phyloP scores from a whole-genome alignment of 2,797 vertebrate genomes.

The Peromyscus melanophrys region DNA sequence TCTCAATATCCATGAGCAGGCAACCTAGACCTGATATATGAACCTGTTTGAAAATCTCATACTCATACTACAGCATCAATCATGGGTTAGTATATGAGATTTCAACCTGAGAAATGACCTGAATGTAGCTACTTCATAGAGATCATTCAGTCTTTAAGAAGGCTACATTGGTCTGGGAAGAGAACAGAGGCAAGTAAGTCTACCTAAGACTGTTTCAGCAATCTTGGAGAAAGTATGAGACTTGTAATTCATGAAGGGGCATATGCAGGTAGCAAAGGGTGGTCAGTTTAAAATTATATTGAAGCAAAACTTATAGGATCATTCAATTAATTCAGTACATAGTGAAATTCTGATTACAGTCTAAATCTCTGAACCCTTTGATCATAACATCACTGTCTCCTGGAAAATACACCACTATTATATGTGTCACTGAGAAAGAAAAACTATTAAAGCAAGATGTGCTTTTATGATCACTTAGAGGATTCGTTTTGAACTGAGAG shows the following conservation, averaged over 20 bases:
- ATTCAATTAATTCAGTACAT: not conserved
- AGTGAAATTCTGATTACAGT: not conserved
- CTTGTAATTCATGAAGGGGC: conserved; percentile 13
- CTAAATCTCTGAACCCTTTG: not conserved
- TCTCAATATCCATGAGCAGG: not conserved
- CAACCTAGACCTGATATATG: too few relatives aligned
- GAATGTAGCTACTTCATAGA: not conserved
- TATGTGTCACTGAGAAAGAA: not conserved
- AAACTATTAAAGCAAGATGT: conserved; percentile 19
- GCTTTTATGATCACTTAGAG: conserved; percentile 40
- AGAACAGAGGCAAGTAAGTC: not conserved
- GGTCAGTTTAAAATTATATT: conserved; percentile 22
- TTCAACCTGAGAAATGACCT: not conserved
- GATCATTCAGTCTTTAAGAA: not conserved
- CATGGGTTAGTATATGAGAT: not conserved
- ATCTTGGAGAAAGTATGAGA: conserved; percentile 21
- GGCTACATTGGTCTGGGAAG: not conserved
- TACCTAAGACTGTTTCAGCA: not conserved
- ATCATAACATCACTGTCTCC: not conserved
- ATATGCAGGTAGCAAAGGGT: not conserved
- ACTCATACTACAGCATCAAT: not conserved
- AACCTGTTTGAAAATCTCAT: too few relatives aligned
- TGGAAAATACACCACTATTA: conserved; percentile 12
- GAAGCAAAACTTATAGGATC: not conserved
- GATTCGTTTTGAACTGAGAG: conserved; percentile 55